Percentiles rank a stretch among this genome's conserved stretches.
Conservation (phyloP, 2,888 invertebrate genomes). For the Chrysolina oricalcia region DNA sequence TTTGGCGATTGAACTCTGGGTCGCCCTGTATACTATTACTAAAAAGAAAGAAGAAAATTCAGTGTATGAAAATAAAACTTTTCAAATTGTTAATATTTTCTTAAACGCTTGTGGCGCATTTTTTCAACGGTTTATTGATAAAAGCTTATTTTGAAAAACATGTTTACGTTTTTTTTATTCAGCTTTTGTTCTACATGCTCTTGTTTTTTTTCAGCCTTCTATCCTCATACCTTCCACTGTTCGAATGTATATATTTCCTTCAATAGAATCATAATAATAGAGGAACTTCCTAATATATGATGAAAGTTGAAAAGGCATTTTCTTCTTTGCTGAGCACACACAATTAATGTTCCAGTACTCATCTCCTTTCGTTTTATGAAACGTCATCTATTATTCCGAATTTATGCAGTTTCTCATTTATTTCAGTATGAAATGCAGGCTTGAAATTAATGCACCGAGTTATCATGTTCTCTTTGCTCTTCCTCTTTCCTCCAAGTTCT, state of each 20-base stretch:
- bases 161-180: too few species aligned
- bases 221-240: too few species aligned
- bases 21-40: too few species aligned
- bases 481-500: constrained; percentile 10
- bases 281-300: neutral
- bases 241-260: neutral
- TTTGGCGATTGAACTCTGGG: too few species aligned
- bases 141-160: too few species aligned
- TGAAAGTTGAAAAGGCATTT: constrained; percentile 4
- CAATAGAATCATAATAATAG: neutral
- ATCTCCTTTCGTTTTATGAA: constrained; percentile 19
- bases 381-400: constrained; percentile 24
- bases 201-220: too few species aligned
- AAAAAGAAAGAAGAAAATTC: too few species aligned
- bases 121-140: too few species aligned
- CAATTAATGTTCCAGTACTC: constrained; percentile 5
- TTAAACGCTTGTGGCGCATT: too few species aligned
- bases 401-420: constrained; percentile 32
- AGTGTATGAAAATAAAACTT: too few species aligned
- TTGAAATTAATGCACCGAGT: constrained; percentile 28
- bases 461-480: constrained; percentile 18
- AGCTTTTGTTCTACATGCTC: too few species aligned
- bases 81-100: too few species aligned
- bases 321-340: neutral
- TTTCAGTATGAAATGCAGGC: neutral